Percentiles rank a stretch among this genome's conserved stretches.
phyloP scores from a whole-genome alignment of 2,888 invertebrate species.

The Rhorus exstirpatorius region DNA sequence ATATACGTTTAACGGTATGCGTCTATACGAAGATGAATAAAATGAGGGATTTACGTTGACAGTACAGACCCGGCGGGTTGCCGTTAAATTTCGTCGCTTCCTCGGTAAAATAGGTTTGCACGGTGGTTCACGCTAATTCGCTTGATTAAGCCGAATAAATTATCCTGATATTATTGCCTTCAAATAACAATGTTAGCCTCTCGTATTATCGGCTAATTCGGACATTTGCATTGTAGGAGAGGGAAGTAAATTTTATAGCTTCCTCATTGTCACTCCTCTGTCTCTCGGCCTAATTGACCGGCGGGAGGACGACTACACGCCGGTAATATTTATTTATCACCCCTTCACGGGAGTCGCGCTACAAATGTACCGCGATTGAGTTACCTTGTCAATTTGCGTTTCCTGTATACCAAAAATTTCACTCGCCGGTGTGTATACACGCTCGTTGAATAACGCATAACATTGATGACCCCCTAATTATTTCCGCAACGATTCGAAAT shows the following conservation, averaged over 20 bases:
- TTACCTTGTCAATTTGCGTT: constrained; percentile 60
- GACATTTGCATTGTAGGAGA: constrained; percentile 77
- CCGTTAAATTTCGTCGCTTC: constrained; percentile 76
- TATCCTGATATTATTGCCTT: constrained; percentile 77
- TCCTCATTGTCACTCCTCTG: constrained; percentile 40
- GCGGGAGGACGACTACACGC: constrained; percentile 44
- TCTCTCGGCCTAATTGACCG: constrained; percentile 54
- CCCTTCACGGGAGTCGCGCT: constrained; percentile 27
- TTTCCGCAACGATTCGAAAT: constrained; percentile 28
- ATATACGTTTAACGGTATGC: constrained; percentile 18
- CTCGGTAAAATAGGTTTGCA: constrained; percentile 75
- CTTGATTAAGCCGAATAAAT: constrained; percentile 79
- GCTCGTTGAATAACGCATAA: constrained; percentile 28
- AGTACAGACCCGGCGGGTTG: constrained; percentile 25
- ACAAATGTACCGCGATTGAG: constrained; percentile 54
- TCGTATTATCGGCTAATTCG: constrained; percentile 77
- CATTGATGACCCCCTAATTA: constrained; percentile 34
- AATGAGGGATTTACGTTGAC: constrained; percentile 26
- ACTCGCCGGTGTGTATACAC: too few relatives aligned
- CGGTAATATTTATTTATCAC: constrained; percentile 61
- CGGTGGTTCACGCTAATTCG: constrained; percentile 75
- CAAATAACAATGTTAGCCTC: constrained; percentile 78
- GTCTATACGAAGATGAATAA: constrained; percentile 1
- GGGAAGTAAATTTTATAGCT: constrained; percentile 38
- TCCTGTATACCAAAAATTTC: constrained; percentile 44